Evolutionary conservation across 2,888 invertebrate genomes (phyloP), one percentile per base, ranked within the genome.

Genomic region (Xylota segnis): DNA sequence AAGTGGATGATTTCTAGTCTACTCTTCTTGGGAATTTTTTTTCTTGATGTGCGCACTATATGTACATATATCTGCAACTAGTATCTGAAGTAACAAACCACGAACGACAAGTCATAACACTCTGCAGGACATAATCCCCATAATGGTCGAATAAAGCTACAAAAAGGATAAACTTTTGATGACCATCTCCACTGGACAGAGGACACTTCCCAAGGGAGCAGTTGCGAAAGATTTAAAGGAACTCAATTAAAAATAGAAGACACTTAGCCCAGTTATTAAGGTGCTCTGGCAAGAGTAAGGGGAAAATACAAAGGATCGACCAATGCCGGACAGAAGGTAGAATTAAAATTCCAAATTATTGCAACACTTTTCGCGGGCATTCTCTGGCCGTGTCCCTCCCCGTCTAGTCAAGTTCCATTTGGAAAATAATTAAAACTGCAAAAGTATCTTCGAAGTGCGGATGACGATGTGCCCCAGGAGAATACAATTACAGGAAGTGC

Each of bases 401-500:
- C 23, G 23, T n/a, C 12, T 10, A 32, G 32, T 56, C 16, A 16
- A 14, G 5, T 58, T 37, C 34, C 37, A 14, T 56, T 56, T 32
- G n/a, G 16, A 29, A 56, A 34, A 37, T 58, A 58, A 58, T 58
- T 58, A 34, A 34, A 58, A 58, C 34, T 18, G 10, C 6, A 2
- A 16, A 32, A n/a, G 34, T 34, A 58, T 37, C 18, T n/a, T 18
- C 10, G 9, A 58, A 37, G 27, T 5, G 6, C 12, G 5, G 12
- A 14, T n/a, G 32, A 45, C 43, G 23, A 65, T 34, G n/a, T n/a
- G 16, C n/a, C 9, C 12, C 4, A 45, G 29, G 23, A 59, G 37
- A 66, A 66, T 83, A 56, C 77, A 77, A 72, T 77, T 66, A 47
- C 59, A 54, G 37, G 54, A 83, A 72, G 43, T 72, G 43, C 43